Evolutionary conservation across 2,888 invertebrate species (phyloP), one percentile per base, ranked within the genome.

Genomic region (Pterostichus niger): DNA sequence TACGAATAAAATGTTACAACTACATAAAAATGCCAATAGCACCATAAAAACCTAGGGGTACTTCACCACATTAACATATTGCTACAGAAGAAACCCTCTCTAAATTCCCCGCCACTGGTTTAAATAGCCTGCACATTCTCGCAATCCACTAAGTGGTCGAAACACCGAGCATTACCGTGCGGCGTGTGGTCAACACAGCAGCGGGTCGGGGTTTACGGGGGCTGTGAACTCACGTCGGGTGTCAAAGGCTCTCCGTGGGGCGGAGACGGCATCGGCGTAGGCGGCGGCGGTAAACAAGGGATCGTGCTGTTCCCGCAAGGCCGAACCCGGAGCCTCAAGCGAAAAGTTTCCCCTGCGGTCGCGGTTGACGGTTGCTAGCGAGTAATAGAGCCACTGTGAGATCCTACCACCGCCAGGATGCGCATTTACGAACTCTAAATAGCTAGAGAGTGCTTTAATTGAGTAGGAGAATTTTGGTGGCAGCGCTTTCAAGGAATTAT

Each of bases 81-180:
- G 9, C 6, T 40, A 7, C 40, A 2, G 6, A 40, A 7, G 40
- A 9, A 24, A 1, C 40, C 59, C 31, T 24, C 13, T 59, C 59
- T 59, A 13, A 24, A 13, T 13, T 46, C 73, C 11, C 73, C 77
- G 77, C 17, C 56, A 56, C 77, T 56, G 80, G 49, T 24, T 13
- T 33, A 40, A 33, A 11, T 61, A 33, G 33, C 61, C n/a, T 24
- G 15, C 56, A 10, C 64, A 64, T 75, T 49, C 52, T 75, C 49
- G 82, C 83, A 84, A 85, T 85, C 84, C 84, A 76, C 84, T 85
- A 85, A 86, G 85, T 84, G 85, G 85, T 85, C 78, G 84, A 85
- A 84, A 85, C 84, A 85, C 84, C 84, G 85, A 83, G 85, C 84
- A 84, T 85, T 84, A 85, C 84, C 52, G 68, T 73, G 71, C 71